Conservation (phyloP, 2,888 invertebrate genomes). For the Dicyrtoma fusca region DNA sequence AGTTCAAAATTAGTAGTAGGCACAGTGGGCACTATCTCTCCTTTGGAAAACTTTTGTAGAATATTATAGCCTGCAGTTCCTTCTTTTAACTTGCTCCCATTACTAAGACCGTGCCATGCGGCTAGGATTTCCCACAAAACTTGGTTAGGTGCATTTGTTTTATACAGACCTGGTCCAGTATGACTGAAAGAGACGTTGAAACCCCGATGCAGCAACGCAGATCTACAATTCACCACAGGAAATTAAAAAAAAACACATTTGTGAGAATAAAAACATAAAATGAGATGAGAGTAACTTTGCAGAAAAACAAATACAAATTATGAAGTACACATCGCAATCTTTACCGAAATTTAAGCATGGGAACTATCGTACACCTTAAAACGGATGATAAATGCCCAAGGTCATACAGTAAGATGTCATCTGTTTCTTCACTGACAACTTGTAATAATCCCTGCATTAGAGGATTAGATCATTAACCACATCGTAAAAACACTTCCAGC, state of each 20-base stretch:
- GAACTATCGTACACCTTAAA: slow-evolving; percentile 72
- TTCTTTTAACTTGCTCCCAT: slow-evolving; percentile 67
- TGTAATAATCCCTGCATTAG: slow-evolving; percentile 75
- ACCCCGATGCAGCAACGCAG: slow-evolving; percentile 86
- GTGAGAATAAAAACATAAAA: no score
- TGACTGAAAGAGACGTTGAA: slow-evolving; percentile 92
- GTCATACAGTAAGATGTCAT: slow-evolving; percentile 85
- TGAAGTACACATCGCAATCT: no score
- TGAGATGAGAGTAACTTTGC: no score
- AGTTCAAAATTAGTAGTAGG: slow-evolving; percentile 63
- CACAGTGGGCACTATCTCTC: slow-evolving; percentile 59
- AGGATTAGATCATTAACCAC: no score
- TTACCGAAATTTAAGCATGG: slow-evolving; percentile 72
- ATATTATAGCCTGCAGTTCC: slow-evolving; percentile 54
- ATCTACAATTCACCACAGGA: slow-evolving; percentile 64
- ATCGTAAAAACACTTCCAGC: no score
- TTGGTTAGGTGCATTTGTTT: slow-evolving; percentile 84
- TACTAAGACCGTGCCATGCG: slow-evolving; percentile 70
- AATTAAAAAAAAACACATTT: not conserved
- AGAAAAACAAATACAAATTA: slow-evolving; percentile 8
- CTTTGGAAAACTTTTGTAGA: slow-evolving; percentile 36
- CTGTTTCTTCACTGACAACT: slow-evolving; percentile 82
- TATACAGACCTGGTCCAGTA: slow-evolving; percentile 81
- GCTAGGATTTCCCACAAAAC: slow-evolving; percentile 92
- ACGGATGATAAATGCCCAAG: slow-evolving; percentile 76